These are phyloP conservation scores for Oithona nana DNA, from an alignment of 2,888 invertebrate species.

Conservation along the genomic window DNA sequence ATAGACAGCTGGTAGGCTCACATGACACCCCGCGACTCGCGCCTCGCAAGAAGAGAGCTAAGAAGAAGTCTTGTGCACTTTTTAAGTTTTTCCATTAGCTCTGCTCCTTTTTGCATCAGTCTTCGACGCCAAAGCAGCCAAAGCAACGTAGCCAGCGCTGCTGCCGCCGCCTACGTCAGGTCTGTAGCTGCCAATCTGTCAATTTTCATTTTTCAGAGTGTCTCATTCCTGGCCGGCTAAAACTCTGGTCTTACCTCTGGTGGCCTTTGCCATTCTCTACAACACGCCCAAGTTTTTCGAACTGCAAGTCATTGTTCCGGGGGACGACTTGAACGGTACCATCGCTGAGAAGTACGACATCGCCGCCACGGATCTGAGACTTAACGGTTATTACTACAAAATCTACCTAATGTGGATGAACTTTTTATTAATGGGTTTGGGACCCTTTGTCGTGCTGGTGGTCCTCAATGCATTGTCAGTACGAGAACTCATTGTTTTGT, in stretches of 20 bases:
- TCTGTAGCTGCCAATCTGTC: too few species aligned
- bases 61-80: too few species aligned
- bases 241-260: constrained; percentile 5
- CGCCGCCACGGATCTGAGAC: background rate
- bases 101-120: too few species aligned
- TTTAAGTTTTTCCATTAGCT: too few species aligned
- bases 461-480: constrained; percentile 5
- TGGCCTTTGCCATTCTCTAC: constrained; percentile 2
- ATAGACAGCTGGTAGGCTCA: too few species aligned
- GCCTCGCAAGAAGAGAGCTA: too few species aligned
- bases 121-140: too few species aligned
- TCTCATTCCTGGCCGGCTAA: constrained; percentile 12
- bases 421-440: constrained; percentile 5
- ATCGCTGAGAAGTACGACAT: background rate
- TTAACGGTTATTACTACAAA: background rate
- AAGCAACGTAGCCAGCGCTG: too few species aligned
- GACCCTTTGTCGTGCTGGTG: constrained; percentile 8
- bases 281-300: constrained; percentile 13
- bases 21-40: too few species aligned
- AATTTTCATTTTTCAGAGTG: constrained; percentile 14
- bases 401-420: constrained; percentile 12
- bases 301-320: background rate
- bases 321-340: background rate
- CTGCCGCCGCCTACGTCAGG: too few species aligned
- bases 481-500: background rate